These are phyloP conservation scores for Drosophila repletoides DNA, from an alignment of 1,140 invertebrate genomes.

Conservation along the genomic window DNA sequence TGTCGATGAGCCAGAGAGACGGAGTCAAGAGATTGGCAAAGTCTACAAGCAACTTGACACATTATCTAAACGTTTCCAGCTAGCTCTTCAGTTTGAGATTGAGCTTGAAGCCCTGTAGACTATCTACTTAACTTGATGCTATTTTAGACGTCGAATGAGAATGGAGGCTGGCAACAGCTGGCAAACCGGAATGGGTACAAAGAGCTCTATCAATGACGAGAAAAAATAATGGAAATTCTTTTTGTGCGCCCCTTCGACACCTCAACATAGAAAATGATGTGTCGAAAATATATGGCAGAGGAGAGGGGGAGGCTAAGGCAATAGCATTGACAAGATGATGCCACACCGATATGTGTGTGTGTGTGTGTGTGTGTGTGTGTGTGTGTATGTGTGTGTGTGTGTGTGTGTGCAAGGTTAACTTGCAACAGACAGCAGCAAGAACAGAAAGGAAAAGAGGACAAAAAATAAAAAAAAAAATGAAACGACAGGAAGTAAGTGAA, in stretches of 20 bases:
- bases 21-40: conserved; percentile 18
- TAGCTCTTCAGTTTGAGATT: conserved; percentile 22
- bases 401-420: conserved; percentile 42
- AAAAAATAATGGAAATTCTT: conserved; percentile 67
- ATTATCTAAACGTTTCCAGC: conserved; percentile 53
- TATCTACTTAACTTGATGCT: conserved; percentile 66
- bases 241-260: conserved; percentile 37
- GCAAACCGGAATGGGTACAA: not conserved
- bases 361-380: conserved; percentile 22
- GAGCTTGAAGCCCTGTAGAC: conserved; percentile 20
- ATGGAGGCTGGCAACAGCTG: conserved; percentile 8
- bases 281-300: conserved; percentile 55
- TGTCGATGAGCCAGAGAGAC: no score
- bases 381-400: conserved; percentile 14
- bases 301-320: conserved; percentile 45
- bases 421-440: conserved; percentile 28
- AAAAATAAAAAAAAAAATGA: conserved; percentile 21
- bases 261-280: conserved; percentile 72
- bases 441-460: no score
- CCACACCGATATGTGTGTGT: conserved; percentile 17
- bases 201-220: conserved; percentile 50
- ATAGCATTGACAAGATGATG: conserved; percentile 69
- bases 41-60: conserved; percentile 44
- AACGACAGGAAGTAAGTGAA: conserved; percentile 27
- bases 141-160: conserved; percentile 51